Base-by-base conservation (phyloP, 2,888 invertebrate genomes). In the Meliscaeva auricollis region DNA sequence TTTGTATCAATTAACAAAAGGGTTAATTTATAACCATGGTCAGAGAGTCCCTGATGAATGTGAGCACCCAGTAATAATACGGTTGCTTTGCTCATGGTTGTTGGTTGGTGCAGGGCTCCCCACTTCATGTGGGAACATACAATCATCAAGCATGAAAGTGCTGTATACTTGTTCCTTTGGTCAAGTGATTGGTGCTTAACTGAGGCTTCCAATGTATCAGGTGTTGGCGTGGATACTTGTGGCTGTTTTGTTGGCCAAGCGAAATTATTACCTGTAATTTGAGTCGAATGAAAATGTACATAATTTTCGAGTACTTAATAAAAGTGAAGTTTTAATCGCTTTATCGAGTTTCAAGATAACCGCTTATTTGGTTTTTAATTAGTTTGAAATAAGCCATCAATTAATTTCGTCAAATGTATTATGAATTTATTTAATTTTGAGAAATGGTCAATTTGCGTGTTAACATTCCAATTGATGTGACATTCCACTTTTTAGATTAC, bases 1-100 rank as follows among this genome's bases (percentile, higher is more conserved):
- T 91, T 91, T 91, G 91, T 91, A 91, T 91, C 91, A 91, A 91
- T 91, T 91, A 91, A 91, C 91, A 89, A 91, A 91, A 90, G 91
- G 91, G 91, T 91, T 91, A 91, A 90, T 91, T 91, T 90, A 90
- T 90, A 90, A 89, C 89, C 89, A 88, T 89, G 89, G 89, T 89
- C 89, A 82, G 84, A 83, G 87, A 85, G 87, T 78, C 88, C 80
- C 80, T 85, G 80, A 80, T 80, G 85, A 85, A 80, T 80, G 75
- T 69, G 80, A 80, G 80, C 80, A 85, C 80, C 80, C 80, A 62
- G 72, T 85, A 80, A 85, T 85, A 76, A 85, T 80, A 85, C 13
- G 76, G 30, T 76, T 75, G 77, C 50, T 50, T 58, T 56, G 66
- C 54, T 54, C 52, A 69, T 82, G 62, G 44, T 60, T 35, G n/a